Base-by-base conservation (phyloP, 2,888 invertebrate species). In the Monochamus alternatus region DNA sequence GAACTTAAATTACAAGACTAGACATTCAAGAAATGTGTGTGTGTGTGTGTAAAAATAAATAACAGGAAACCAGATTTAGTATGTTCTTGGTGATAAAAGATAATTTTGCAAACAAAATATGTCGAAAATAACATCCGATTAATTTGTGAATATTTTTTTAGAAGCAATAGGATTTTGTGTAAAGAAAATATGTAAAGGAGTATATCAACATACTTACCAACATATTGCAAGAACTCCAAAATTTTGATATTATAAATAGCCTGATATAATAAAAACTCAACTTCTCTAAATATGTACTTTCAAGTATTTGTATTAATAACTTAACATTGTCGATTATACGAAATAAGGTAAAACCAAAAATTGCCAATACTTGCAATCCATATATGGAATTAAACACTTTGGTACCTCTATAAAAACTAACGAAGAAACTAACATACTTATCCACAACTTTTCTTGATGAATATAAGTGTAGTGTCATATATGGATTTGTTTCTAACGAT, bases 301-400 rank as follows among this genome's bases (percentile, higher is more conserved):
- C 55, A 32, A 38, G 5, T 14, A 1, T n/a, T 30, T 67, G 1
- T 12, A 67, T 68, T 5, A 77, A 59, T 3, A 66, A 9, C 30
- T 58, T 72, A 8, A 77, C 44, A 44, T 73, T 73, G 51, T 75
- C 73, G 38, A 38, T 75, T 8, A 73, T n/a, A 66, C 69, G 69
- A 30, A 77, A 47, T 12, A 77, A 58, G 55, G 73, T 73, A 65
- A 67, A 12, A 3, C 75, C 75, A 51, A 60, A 32, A 30, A 72
- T 77, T 30, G 73, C 75, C 9, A 80, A 59, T 31, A 80, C 76
- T 52, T 80, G 75, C 38, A 71, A 14, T 30, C 80, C 80, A 47
- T 76, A 80, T 32, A 80, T 76, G 7, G 64, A 69, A 38, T 77
- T 75, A 55, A 80, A 80, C 3, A 69, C 69, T 22, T 74, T 59